Evolutionary conservation across 1,140 invertebrate species (phyloP).

Genomic region (Lineus longissimus): DNA sequence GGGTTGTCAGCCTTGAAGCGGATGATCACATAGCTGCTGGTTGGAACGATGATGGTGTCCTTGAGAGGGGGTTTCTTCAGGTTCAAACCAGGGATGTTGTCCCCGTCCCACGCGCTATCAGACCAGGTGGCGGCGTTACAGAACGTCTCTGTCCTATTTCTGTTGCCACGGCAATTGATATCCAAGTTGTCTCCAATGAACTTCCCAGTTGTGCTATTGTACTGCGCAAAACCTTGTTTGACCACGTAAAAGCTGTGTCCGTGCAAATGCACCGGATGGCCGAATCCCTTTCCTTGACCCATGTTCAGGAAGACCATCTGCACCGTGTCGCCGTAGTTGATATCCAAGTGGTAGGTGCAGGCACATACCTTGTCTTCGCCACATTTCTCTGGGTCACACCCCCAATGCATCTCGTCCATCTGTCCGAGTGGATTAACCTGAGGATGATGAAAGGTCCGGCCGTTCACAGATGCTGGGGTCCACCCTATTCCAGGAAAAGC

Average conservation of each 20-base stretch:
- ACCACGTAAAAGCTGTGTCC: constrained; percentile 70
- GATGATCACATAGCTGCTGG: constrained; percentile 65
- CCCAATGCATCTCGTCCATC: not conserved
- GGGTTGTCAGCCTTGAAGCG: constrained; percentile 71
- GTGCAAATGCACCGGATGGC: constrained; percentile 69
- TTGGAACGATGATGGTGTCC: constrained; percentile 69
- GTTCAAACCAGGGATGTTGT: constrained; percentile 87
- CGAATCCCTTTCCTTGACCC: constrained; percentile 59
- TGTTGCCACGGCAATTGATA: not conserved
- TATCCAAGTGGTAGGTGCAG: constrained; percentile 74
- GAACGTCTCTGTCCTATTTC: too few species aligned
- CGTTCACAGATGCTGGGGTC: not conserved
- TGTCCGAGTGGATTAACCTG: not conserved
- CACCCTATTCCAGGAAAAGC: not conserved
- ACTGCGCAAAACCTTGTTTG: constrained; percentile 54
- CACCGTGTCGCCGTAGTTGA: constrained; percentile 56
- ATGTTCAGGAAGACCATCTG: constrained; percentile 32
- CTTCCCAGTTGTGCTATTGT: not conserved
- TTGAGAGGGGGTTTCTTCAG: constrained; percentile 81
- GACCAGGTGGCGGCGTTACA: constrained; percentile 18
- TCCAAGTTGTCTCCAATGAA: not conserved
- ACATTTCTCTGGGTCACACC: not conserved
- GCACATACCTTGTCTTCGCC: constrained; percentile 63
- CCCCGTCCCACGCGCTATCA: constrained; percentile 85
- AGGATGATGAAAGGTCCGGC: not conserved